These are phyloP conservation scores for Alentia gelatinosa DNA, from an alignment of 2,888 invertebrate genomes.

Conservation along the genomic window DNA sequence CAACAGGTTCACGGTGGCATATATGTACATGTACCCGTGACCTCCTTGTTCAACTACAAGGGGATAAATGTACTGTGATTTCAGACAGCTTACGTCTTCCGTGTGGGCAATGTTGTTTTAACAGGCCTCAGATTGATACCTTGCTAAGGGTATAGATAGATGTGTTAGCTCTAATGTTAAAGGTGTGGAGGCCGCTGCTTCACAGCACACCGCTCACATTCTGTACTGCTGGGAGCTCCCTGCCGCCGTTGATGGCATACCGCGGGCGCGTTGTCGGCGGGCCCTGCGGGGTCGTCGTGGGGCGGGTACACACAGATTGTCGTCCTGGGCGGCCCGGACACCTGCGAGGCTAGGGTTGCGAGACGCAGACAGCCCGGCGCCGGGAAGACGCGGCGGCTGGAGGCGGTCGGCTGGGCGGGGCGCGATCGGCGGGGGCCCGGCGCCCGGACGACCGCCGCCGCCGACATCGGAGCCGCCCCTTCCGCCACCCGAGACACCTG, in stretches of 20 bases:
- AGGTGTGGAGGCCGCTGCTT: too few species aligned
- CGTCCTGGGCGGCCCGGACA: constrained; percentile 42
- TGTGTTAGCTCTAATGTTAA: too few species aligned
- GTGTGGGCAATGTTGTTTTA: too few species aligned
- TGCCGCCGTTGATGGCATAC: constrained; percentile 18
- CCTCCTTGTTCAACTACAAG: too few species aligned
- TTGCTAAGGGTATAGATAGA: too few species aligned
- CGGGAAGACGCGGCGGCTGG: background rate
- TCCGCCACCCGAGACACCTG: background rate
- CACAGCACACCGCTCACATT: background rate
- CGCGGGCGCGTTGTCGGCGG: background rate
- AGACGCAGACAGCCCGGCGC: constrained; percentile 23
- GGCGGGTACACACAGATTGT: constrained; percentile 36
- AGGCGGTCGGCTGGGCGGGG: background rate
- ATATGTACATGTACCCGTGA: too few species aligned
- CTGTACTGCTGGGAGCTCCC: background rate
- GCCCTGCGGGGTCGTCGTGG: background rate
- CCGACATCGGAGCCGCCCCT: constrained; percentile 21
- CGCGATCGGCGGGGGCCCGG: background rate
- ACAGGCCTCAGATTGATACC: too few species aligned
- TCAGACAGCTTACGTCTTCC: too few species aligned
- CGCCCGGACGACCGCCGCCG: background rate
- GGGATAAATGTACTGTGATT: too few species aligned
- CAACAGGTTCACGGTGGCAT: background rate
- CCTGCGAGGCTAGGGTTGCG: constrained; percentile 36